Evolutionary conservation across 2,888 invertebrate genomes (phyloP), one percentile per base, ranked within the genome.

Genomic region (Oconnorella tubifera): DNA sequence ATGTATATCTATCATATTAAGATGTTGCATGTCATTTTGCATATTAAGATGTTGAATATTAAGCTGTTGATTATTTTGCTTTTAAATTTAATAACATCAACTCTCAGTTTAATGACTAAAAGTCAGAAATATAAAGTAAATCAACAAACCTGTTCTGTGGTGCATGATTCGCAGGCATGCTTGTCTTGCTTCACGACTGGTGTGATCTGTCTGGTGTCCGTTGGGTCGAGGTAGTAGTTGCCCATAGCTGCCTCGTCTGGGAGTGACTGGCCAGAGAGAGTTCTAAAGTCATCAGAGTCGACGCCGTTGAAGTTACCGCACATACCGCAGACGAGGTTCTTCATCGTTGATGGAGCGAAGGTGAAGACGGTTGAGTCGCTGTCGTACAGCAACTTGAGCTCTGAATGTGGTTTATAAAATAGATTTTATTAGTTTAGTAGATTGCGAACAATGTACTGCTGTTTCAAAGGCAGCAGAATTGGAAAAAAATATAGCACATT

Each of bases 241-340:
- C 59, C 67, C 31, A 67, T 66, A 29, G 60, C 66, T 0, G 56
- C 60, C n/a, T 59, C 29, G 29, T 67, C 56, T 14, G 55, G 59
- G 29, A 71, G 31, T 3, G 33, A 14, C 14, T 59, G 50, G n/a
- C 66, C 67, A 29, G 31, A 40, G 28, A 63, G 50, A 1, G 67
- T 65, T 51, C 25, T 40, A 33, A 56, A 64, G 10, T 71, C 71
- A 33, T 71, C 64, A n/a, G 33, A 32, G 14, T 33, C n/a, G 49
- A 64, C 58, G 19, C 66, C 69, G 57, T 67, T 63, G 62, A 40
- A 71, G 49, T 64, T 57, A 48, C 71, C 71, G 60, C 71, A 71
- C 50, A 71, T 56, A 50, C 71, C 71, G 56, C 68, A 69, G 23
- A 66, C 48, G 25, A 58, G 50, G 40, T 62, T 62, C 32, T 67